Evolutionary conservation across 2,797 vertebrate species (phyloP), one percentile per base, ranked within the genome.

Genomic region (Emydoidea blandingii): DNA sequence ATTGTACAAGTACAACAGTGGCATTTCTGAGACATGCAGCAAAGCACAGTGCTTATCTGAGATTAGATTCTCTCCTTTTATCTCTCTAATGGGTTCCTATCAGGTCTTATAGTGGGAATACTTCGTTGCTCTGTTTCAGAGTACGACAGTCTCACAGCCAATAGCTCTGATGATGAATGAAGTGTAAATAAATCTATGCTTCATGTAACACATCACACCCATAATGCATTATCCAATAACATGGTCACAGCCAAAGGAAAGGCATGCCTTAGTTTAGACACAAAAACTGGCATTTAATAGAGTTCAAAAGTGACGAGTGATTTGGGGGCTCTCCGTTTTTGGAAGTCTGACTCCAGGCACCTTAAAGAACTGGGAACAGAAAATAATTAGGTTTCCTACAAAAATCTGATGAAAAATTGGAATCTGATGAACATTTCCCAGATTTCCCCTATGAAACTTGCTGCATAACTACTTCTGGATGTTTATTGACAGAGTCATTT

Each of bases 31-130:
- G 44, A 9, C 74, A 78, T 41, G 91, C 92, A 95, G 59, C 90
- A 83, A 95, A 95, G 88, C 5, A 84, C 34, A 87, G 44, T 34
- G 57, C 16, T 92, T 96, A 85, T 92, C 86, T 89, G 88, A 82
- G 78, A 94, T 50, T 41, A 11, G 93, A 54, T 85, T 94, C 90
- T 91, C 37, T 92, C 79, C 91, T 72, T 80, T 59, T 94, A 92
- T 90, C 91, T 87, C 52, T 78, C 84, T 90, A 27, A 12, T 72
- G 34, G 81, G 31, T 54, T 88, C n/a, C 25, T 89, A 4, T 10
- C 2, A 59, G 14, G 54, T 84, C 87, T 50, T 78, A 44, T 12
- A 59, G 81, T 50, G 47, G 94, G 95, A 95, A 91, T 89, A 86
- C 5, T 19, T 34, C 91, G 83, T 95, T 95, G 93, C 52, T 92